Percentiles rank a stretch among this genome's conserved stretches.
Conservation (phyloP, 1,140 invertebrate genomes). For the Linepithema humile region DNA sequence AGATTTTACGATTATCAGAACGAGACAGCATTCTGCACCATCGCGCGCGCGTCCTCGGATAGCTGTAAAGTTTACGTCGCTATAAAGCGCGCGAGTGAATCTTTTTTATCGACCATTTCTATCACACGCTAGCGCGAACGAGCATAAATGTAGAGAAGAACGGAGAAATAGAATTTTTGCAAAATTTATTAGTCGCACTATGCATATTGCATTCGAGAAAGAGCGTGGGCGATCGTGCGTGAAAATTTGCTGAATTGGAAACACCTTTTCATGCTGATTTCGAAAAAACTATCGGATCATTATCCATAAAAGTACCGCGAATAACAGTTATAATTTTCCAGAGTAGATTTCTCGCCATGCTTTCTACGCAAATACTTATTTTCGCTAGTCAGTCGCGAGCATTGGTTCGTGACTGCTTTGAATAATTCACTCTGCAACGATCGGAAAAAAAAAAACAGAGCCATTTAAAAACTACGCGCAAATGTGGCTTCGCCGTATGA, state of each 20-base stretch:
- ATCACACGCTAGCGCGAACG: background rate
- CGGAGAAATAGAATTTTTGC: background rate
- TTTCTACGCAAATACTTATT: slow-evolving; percentile 27
- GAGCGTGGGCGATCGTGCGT: slow-evolving; percentile 41
- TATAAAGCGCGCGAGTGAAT: slow-evolving; percentile 30
- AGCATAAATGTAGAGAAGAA: background rate
- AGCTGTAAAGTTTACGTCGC: slow-evolving; percentile 42
- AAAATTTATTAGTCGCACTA: slow-evolving; percentile 13
- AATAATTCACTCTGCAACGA: slow-evolving; percentile 42
- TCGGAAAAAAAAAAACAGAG: background rate
- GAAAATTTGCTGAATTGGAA: slow-evolving; percentile 44
- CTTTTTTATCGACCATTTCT: slow-evolving; percentile 29
- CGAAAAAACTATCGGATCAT: slow-evolving; percentile 35
- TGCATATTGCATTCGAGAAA: background rate
- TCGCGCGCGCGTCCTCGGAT: background rate
- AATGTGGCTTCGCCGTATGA: background rate
- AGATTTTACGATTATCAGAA: slow-evolving; percentile 48
- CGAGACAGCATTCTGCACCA: slow-evolving; percentile 27
- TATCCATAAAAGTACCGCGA: slow-evolving; percentile 13
- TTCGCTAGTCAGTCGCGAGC: slow-evolving; percentile 19
- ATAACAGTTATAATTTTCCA: slow-evolving; percentile 49
- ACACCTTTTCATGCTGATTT: slow-evolving; percentile 16
- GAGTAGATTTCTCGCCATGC: slow-evolving; percentile 20
- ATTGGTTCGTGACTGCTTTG: background rate
- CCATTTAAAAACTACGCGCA: slow-evolving; percentile 1